Base-by-base conservation (phyloP, 2,888 invertebrate species). In the Julus scandinavius region DNA sequence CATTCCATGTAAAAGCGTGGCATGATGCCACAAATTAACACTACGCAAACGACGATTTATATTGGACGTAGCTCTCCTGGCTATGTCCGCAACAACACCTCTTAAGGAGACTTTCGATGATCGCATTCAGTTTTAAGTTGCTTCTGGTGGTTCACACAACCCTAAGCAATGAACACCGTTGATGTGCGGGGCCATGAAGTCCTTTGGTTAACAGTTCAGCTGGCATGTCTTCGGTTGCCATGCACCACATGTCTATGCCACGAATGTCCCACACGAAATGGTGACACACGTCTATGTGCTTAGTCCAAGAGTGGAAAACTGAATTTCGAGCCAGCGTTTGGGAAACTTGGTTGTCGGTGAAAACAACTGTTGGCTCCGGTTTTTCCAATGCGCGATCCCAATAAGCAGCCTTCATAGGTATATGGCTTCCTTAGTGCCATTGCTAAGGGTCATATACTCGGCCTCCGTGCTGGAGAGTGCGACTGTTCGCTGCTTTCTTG, bases 401-500 rank as follows among this genome's bases (percentile, higher is more conserved):
- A 0, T 0, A 6, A 88, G 84, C n/a, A 87, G 87, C 7, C 49
- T 17, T 7, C 49, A 50, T 0, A 88, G 84, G 5, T 50, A 38
- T 15, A 88, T 63, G 1, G 87, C 87, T 45, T 88, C 87, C 54
- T 40, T n/a, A 6, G 88, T 17, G 3, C 85, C 45, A 7, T 63
- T 87, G 6, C 49, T 63, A 9, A 83, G 20, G 20, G 88, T 58
- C 80, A 88, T 86, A 29, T 86, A 88, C 45, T 86, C 88, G 3
- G 88, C 88, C 4, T 86, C 86, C 0, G 88, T 86, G 29, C 29
- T 29, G 9, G 29, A 72, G 0, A 72, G 29, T 3, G 29, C 29
- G 9, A 72, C 29, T 2, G 72, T 29, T n/a, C 11, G 29, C 29
- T 72, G 63, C 20, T 63, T 63, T 7, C 63, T 2, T 17, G 58